phyloP scores from a whole-genome alignment of 2,888 invertebrate genomes.

The Calameuta filiformis region DNA sequence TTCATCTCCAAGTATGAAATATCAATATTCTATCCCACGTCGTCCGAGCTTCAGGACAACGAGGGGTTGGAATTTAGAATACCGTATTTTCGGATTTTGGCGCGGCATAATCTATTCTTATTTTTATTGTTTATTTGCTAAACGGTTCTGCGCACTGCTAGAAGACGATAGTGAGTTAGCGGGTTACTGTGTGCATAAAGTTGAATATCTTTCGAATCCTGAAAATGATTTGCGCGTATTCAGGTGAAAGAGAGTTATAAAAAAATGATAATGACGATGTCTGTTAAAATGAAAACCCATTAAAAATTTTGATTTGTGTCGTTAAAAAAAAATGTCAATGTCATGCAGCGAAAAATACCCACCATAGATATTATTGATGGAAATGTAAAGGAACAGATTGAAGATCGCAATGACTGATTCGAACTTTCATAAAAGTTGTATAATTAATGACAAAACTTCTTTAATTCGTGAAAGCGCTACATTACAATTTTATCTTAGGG shows the following conservation, averaged over 20 bases:
- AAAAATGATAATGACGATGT: neutral
- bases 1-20: conserved; percentile 23
- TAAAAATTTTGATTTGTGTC: neutral
- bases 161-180: neutral
- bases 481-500: neutral
- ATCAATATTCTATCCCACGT: conserved; percentile 36
- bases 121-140: neutral
- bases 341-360: neutral
- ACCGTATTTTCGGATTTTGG: neutral
- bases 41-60: neutral
- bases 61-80: neutral
- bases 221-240: neutral
- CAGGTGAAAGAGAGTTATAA: too few relatives aligned
- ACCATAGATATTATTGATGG: neutral
- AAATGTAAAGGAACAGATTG: neutral
- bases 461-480: neutral
- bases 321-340: neutral
- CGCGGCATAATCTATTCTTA: neutral
- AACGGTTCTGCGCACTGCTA: neutral
- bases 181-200: neutral
- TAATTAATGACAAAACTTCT: neutral
- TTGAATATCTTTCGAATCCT: neutral
- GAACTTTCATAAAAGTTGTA: neutral
- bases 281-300: neutral
- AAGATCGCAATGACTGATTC: neutral